These are phyloP conservation scores for Capitulum mitella DNA, from an alignment of 2,888 invertebrate genomes.

Conservation along the genomic window DNA sequence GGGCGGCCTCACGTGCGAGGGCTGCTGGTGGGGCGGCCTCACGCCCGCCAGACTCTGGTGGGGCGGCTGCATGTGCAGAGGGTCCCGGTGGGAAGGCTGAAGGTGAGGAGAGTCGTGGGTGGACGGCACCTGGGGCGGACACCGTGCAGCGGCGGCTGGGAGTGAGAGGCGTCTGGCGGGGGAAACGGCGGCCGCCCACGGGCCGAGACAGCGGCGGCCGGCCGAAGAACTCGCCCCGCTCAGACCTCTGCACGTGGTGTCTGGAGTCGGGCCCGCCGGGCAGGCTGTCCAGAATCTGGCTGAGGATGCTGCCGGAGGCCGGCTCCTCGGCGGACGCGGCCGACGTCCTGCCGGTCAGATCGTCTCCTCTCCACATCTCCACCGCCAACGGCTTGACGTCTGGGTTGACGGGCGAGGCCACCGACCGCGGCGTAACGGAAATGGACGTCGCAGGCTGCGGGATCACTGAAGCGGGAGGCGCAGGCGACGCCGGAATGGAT, in stretches of 20 bases:
- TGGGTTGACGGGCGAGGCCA: neutral
- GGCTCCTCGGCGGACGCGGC: neutral
- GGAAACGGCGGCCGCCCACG: neutral
- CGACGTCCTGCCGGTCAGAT: too few species aligned
- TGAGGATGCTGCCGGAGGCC: neutral
- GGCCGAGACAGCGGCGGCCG: neutral
- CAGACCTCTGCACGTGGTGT: neutral
- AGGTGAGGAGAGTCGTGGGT: neutral
- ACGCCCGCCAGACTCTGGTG: neutral
- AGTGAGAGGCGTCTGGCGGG: neutral
- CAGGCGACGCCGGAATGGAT: neutral
- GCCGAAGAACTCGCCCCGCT: neutral
- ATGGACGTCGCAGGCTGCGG: neutral
- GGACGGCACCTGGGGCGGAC: neutral
- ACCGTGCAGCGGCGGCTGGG: neutral
- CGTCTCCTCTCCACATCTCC: neutral
- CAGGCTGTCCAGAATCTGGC: neutral
- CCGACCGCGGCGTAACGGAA: neutral
- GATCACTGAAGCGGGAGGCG: neutral
- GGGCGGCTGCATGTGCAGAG: neutral
- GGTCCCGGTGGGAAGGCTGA: neutral
- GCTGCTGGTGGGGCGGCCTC: neutral
- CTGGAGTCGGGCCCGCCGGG: neutral
- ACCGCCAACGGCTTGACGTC: neutral
- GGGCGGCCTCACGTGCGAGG: neutral